Conservation (phyloP, 1,140 invertebrate species). For the Trichogramma pretiosum region DNA sequence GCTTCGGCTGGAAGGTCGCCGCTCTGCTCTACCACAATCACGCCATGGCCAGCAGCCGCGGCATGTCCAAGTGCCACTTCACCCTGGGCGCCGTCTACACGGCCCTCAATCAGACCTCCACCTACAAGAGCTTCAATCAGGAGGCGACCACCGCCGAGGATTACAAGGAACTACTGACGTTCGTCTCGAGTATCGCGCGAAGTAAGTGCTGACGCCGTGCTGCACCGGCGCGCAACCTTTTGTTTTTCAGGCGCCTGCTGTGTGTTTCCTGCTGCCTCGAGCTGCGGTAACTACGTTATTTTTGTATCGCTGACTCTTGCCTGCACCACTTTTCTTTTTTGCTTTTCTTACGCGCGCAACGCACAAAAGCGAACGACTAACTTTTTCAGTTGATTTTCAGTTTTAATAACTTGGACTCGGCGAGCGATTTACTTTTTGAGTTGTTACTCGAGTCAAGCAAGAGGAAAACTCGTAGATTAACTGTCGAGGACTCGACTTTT, state of each 20-base stretch:
- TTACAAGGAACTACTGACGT: slow-evolving; percentile 55
- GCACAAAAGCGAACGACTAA: too few relatives aligned
- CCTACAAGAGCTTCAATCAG: slow-evolving; percentile 58
- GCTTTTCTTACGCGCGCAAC: too few relatives aligned
- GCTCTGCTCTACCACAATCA: slow-evolving; percentile 66
- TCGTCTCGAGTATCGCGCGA: slow-evolving; percentile 59
- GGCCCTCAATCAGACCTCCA: slow-evolving; percentile 50
- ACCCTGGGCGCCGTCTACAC: slow-evolving; percentile 60
- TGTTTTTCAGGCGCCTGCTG: too few relatives aligned
- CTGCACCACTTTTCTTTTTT: background rate
- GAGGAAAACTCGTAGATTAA: too few relatives aligned
- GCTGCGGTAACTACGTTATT: too few relatives aligned
- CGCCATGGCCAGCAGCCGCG: slow-evolving; percentile 44
- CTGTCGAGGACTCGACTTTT: too few relatives aligned
- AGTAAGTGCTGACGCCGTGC: slow-evolving; percentile 60
- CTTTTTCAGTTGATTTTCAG: too few relatives aligned
- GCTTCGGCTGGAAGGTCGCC: slow-evolving; percentile 63
- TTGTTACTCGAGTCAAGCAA: too few relatives aligned
- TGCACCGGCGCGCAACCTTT: too few relatives aligned
- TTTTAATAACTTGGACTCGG: too few relatives aligned
- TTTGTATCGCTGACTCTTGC: background rate
- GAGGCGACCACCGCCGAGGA: slow-evolving; percentile 42
- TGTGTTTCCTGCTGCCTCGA: too few relatives aligned
- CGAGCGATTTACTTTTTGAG: too few relatives aligned
- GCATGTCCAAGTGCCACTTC: slow-evolving; percentile 67